Conservation (phyloP, 2,888 invertebrate species). For the Agriopis marginaria region DNA sequence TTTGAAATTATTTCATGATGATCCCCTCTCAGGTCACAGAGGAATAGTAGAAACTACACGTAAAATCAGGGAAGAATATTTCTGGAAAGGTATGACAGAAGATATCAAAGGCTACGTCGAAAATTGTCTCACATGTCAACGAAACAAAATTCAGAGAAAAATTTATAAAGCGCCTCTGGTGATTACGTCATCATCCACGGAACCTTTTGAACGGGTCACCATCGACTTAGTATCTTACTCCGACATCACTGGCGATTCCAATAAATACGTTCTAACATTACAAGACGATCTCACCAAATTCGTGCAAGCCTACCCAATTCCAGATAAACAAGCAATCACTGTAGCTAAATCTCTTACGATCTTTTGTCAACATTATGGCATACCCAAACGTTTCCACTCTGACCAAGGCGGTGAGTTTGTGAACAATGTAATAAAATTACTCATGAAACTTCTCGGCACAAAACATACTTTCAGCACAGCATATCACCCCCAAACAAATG, state of each 20-base stretch:
- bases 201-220: conserved; percentile 55
- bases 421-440: conserved; percentile 51
- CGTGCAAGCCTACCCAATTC: conserved; percentile 56
- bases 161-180: conserved; percentile 56
- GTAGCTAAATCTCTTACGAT: conserved; percentile 50
- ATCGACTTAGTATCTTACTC: conserved; percentile 57
- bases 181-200: conserved; percentile 53
- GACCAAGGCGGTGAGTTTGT: conserved; percentile 58
- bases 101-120: conserved; percentile 53
- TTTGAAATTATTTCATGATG: conserved; percentile 52
- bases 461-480: conserved; percentile 53
- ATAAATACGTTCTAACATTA: conserved; percentile 53
- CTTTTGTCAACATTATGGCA: conserved; percentile 57
- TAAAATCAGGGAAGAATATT: conserved; percentile 53
- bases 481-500: conserved; percentile 58
- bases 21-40: conserved; percentile 52
- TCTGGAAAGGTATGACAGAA: conserved; percentile 56
- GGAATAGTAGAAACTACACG: conserved; percentile 52
- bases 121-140: conserved; percentile 48
- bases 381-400: conserved; percentile 55
- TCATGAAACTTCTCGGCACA: conserved; percentile 52
- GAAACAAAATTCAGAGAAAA: conserved; percentile 50
- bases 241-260: conserved; percentile 49
- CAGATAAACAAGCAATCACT: conserved; percentile 54
- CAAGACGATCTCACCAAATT: conserved; percentile 55